Percentiles rank a stretch among this genome's conserved stretches.
Evolutionary conservation across 2,888 invertebrate genomes (phyloP).

Genomic region (Lasioglossum villosulum): DNA sequence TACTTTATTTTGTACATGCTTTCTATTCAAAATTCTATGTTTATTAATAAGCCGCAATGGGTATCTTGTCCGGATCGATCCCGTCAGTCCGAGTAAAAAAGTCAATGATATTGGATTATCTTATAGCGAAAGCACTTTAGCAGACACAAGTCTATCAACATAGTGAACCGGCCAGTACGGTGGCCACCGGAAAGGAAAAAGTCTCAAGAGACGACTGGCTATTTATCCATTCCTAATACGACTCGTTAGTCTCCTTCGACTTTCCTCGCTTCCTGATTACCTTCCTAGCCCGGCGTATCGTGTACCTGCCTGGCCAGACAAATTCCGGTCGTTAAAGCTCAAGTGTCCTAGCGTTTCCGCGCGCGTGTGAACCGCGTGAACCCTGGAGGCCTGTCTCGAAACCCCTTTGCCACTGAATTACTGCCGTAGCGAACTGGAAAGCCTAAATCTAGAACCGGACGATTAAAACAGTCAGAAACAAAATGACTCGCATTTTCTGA

Average conservation of each 20-base stretch:
- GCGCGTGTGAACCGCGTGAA: slow-evolving; percentile 35
- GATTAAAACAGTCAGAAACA: background rate
- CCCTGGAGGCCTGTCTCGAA: background rate
- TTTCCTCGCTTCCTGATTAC: slow-evolving; percentile 67
- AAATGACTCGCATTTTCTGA: background rate
- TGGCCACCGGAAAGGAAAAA: slow-evolving; percentile 39
- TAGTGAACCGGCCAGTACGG: slow-evolving; percentile 5
- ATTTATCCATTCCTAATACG: slow-evolving; percentile 57
- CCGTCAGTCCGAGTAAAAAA: background rate
- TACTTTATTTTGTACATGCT: too few species aligned
- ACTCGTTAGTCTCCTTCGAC: slow-evolving; percentile 66
- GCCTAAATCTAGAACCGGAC: background rate
- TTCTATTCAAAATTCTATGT: too few species aligned
- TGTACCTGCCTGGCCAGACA: slow-evolving; percentile 63
- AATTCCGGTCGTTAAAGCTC: slow-evolving; percentile 63
- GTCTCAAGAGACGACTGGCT: slow-evolving; percentile 39
- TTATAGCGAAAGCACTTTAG: background rate
- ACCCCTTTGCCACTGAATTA: slow-evolving; percentile 9
- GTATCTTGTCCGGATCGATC: background rate
- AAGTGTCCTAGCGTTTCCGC: slow-evolving; percentile 50
- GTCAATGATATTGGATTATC: background rate
- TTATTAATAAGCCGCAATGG: too few species aligned
- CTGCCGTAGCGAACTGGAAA: background rate
- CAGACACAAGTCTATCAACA: background rate
- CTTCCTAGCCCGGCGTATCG: slow-evolving; percentile 50